phyloP scores from a whole-genome alignment of 1,140 invertebrate species.

The Cotesia typhae region DNA sequence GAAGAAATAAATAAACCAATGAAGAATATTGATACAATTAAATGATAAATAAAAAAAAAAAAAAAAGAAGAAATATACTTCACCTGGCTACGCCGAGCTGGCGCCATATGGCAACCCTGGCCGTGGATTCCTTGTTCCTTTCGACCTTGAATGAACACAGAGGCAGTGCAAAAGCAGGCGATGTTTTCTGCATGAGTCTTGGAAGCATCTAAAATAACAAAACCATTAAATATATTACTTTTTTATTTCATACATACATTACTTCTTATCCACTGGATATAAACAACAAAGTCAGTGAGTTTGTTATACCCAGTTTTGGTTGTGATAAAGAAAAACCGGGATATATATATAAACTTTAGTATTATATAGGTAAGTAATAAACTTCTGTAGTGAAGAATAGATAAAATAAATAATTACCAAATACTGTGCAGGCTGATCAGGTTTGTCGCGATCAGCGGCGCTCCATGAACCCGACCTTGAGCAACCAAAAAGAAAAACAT shows the following conservation, averaged over 20 bases:
- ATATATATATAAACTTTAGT: too few relatives aligned
- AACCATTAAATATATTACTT: constrained; percentile 21
- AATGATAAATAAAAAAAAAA: background rate
- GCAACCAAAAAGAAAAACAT: constrained; percentile 90
- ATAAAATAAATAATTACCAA: constrained; percentile 62
- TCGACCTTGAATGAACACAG: constrained; percentile 84
- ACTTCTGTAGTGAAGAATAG: constrained; percentile 1
- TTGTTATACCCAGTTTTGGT: too few relatives aligned
- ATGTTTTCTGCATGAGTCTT: constrained; percentile 74
- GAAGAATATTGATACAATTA: background rate
- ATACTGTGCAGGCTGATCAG: constrained; percentile 70
- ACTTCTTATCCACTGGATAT: background rate
- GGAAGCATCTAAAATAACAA: constrained; percentile 70
- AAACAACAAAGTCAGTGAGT: too few relatives aligned
- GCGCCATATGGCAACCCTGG: constrained; percentile 85
- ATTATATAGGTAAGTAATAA: background rate
- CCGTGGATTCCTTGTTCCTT: constrained; percentile 82
- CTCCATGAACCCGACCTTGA: constrained; percentile 74
- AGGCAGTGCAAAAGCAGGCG: constrained; percentile 76
- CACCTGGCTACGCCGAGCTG: constrained; percentile 77
- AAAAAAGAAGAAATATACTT: constrained; percentile 18
- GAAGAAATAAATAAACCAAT: too few relatives aligned
- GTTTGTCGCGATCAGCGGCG: constrained; percentile 66
- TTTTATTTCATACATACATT: background rate
- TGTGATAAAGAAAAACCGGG: too few relatives aligned